phyloP scores from a whole-genome alignment of 2,888 invertebrate genomes.

The Thereva nobilitata region DNA sequence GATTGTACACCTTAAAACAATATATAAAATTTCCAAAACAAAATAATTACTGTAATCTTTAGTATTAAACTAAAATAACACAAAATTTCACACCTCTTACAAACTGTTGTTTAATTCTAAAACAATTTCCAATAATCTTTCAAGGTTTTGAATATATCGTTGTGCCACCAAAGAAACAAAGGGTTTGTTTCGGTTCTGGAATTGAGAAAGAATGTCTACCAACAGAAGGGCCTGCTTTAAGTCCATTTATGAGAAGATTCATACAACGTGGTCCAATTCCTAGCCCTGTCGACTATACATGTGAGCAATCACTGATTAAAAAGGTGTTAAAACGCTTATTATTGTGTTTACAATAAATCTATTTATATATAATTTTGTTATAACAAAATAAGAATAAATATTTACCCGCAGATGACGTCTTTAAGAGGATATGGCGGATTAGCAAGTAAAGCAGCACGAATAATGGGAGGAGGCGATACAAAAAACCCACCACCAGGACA shows the following conservation, averaged over 20 bases:
- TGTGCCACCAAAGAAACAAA: constrained; percentile 58
- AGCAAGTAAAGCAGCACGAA: constrained; percentile 49
- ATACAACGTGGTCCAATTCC: constrained; percentile 49
- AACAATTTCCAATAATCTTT: not conserved
- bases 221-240: constrained; percentile 56
- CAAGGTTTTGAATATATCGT: constrained; percentile 65
- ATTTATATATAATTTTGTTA: no score
- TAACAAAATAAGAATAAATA: no score
- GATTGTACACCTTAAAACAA: no score
- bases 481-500: constrained; percentile 49
- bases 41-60: no score
- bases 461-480: not conserved
- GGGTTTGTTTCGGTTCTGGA: constrained; percentile 61
- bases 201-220: constrained; percentile 60
- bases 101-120: no score
- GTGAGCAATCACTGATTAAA: constrained; percentile 44
- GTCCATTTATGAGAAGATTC: constrained; percentile 60
- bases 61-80: no score
- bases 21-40: no score
- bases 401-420: constrained; percentile 48
- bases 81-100: no score
- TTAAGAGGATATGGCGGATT: constrained; percentile 51
- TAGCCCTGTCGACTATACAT: constrained; percentile 49
- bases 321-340: constrained; percentile 44
- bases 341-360: no score